Evolutionary conservation across 1,140 invertebrate genomes (phyloP).

Genomic region (Drosophila yakuba): DNA sequence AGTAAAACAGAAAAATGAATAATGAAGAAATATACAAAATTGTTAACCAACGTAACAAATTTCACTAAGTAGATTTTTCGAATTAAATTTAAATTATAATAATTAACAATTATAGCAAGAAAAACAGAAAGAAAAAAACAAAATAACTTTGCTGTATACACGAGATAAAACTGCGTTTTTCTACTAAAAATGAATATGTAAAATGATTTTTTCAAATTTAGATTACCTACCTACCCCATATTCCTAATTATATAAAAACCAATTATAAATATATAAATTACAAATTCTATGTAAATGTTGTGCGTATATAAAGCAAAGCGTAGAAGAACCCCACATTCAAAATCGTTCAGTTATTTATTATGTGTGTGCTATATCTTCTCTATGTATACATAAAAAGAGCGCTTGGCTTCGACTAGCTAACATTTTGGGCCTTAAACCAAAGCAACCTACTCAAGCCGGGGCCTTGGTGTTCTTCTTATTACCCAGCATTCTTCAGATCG

Average conservation of each 20-base stretch:
- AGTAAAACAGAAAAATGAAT: constrained; percentile 19
- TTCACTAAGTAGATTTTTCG: constrained; percentile 80
- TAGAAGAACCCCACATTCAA: constrained; percentile 32
- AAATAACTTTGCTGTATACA: constrained; percentile 57
- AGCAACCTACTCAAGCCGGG: constrained; percentile 36
- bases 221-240: constrained; percentile 28
- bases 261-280: constrained; percentile 43
- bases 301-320: constrained; percentile 40
- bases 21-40: constrained; percentile 49
- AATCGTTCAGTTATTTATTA: constrained; percentile 34
- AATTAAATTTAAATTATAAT: constrained; percentile 70
- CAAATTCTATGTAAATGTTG: constrained; percentile 50
- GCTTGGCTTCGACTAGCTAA: constrained; percentile 38
- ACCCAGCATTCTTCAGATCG: constrained; percentile 46
- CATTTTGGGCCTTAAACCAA: constrained; percentile 46
- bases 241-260: constrained; percentile 33
- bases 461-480: constrained; percentile 20
- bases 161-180: constrained; percentile 60
- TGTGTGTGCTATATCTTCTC: constrained; percentile 40
- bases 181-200: constrained; percentile 67
- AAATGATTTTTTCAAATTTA: constrained; percentile 70
- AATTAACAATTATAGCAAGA: constrained; percentile 23
- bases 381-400: constrained; percentile 21
- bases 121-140: constrained; percentile 15
- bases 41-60: constrained; percentile 75